These are phyloP conservation scores for Plagiodera versicolora DNA, from an alignment of 2,888 invertebrate species.

Conservation along the genomic window DNA sequence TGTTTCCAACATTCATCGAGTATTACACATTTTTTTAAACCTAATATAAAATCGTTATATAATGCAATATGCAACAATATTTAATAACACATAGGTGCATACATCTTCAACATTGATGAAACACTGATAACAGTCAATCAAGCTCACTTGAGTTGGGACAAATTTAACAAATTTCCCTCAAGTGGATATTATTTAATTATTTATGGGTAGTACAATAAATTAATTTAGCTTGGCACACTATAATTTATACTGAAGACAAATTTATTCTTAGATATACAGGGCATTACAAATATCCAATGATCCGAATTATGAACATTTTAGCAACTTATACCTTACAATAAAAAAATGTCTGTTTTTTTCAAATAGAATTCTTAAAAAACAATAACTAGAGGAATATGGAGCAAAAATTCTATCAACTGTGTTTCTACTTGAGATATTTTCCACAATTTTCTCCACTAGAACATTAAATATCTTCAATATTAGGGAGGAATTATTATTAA, in stretches of 20 bases:
- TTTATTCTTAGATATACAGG: background rate
- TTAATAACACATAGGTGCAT: conserved; percentile 33
- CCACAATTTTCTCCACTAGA: too few relatives aligned
- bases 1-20: conserved; percentile 25
- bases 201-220: background rate
- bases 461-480: too few relatives aligned
- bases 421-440: too few relatives aligned
- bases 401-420: too few relatives aligned
- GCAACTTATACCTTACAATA: too few relatives aligned
- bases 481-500: too few relatives aligned
- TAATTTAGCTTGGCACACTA: conserved; percentile 7
- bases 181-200: background rate
- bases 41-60: conserved; percentile 6
- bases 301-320: too few relatives aligned
- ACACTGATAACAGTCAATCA: conserved; percentile 16
- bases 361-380: too few relatives aligned
- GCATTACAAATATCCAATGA: background rate
- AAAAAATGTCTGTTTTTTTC: too few relatives aligned
- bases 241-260: background rate
- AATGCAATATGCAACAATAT: conserved; percentile 35
- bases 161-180: background rate
- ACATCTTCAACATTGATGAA: conserved; percentile 29
- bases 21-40: conserved; percentile 18
- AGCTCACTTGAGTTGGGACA: background rate
- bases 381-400: too few relatives aligned